phyloP scores from a whole-genome alignment of 2,113 vertebrate species.

The Pseudolaguvia tuberculata region DNA sequence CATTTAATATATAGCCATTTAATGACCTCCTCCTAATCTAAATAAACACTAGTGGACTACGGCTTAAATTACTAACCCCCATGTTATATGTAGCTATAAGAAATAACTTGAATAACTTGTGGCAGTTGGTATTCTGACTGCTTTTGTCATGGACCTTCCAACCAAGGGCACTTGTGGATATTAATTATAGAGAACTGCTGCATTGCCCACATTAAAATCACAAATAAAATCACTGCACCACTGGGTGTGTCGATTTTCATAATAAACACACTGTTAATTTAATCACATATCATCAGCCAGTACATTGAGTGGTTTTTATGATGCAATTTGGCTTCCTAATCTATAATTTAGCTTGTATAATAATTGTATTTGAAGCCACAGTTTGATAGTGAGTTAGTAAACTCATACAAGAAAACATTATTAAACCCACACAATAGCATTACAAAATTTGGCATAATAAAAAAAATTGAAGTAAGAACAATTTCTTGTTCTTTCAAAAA shows the following conservation, averaged over 20 bases:
- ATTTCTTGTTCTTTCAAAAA: too few relatives aligned
- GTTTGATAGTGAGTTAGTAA: constrained; percentile 11
- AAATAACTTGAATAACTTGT: too few relatives aligned
- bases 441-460: background rate
- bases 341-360: constrained; percentile 5
- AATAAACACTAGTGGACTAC: background rate
- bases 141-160: too few relatives aligned
- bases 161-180: background rate
- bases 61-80: background rate
- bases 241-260: constrained; percentile 8
- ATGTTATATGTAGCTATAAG: background rate
- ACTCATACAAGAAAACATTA: constrained; percentile 5
- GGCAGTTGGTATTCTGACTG: too few relatives aligned
- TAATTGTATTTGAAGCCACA: constrained; percentile 10
- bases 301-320: background rate
- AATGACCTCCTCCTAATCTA: background rate
- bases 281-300: constrained; percentile 6
- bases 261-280: background rate
- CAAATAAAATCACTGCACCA: too few relatives aligned
- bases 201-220: too few relatives aligned
- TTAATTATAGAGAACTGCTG: background rate
- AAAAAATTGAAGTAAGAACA: constrained; percentile 7
- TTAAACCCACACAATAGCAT: background rate
- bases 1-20: background rate
- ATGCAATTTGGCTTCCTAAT: background rate